A percentile compares a stretch with the other conserved stretches of the same genome.
Conservation (phyloP, 35 echinoderm and acorn worm genomes). For the Anneissia japonica region DNA sequence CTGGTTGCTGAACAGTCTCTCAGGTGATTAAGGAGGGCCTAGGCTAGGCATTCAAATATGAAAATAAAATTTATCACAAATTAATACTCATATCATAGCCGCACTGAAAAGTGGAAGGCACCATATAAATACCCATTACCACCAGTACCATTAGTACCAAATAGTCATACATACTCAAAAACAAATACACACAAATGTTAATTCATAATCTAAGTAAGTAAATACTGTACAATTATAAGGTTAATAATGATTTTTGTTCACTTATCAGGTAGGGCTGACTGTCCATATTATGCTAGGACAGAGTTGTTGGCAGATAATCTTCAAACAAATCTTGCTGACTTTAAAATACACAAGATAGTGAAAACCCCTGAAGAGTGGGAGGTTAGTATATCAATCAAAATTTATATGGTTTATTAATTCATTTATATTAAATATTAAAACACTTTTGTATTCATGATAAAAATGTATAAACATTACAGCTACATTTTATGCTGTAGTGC, state of each 20-base stretch:
- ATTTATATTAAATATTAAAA: background rate
- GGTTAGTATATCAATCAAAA: conserved; percentile 21
- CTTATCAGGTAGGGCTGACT: conserved; percentile 68
- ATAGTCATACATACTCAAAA: background rate
- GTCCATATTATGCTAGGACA: conserved; percentile 83
- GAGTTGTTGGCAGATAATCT: conserved; percentile 93
- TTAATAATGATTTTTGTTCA: background rate
- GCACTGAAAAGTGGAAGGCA: too few species aligned
- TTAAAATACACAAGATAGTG: conserved; percentile 93
- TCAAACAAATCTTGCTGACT: conserved; percentile 69
- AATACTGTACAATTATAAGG: background rate
- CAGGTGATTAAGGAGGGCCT: too few species aligned
- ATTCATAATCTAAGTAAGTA: background rate
- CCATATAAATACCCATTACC: background rate
- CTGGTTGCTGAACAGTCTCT: too few species aligned
- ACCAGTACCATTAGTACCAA: background rate
- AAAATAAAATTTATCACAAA: too few species aligned
- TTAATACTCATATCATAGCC: too few species aligned
- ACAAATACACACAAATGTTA: too few species aligned
- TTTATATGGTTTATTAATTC: background rate
- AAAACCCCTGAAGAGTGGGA: conserved; percentile 93
- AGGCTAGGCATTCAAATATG: too few species aligned
- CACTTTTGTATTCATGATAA: too few species aligned
- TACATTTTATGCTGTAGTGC: too few species aligned
- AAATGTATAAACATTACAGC: too few species aligned